Conservation (phyloP, 2,888 invertebrate species). For the Andrena hattorfiana region DNA sequence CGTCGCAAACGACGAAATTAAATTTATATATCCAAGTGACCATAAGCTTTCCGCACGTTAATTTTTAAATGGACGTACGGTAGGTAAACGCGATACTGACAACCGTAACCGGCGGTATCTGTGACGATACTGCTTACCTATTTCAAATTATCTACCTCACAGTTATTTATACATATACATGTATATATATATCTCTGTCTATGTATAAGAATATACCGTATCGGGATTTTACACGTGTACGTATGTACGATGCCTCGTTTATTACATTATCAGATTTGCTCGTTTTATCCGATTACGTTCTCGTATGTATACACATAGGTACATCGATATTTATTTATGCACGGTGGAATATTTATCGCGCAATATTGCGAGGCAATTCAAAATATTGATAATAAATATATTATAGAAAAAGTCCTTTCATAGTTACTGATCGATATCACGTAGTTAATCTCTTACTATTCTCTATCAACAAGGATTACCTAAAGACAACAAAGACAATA, state of each 20-base stretch:
- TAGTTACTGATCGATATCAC: too few species aligned
- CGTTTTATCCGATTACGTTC: constrained; percentile 19
- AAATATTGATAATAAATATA: constrained; percentile 10
- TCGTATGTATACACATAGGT: constrained; percentile 14
- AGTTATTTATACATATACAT: constrained; percentile 9
- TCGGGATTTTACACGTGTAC: background rate
- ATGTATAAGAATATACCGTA: background rate
- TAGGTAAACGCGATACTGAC: constrained; percentile 4
- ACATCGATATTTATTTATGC: constrained; percentile 21
- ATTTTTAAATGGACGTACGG: constrained; percentile 16
- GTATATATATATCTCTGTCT: background rate
- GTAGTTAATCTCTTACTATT: constrained; percentile 7
- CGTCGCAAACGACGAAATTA: background rate
- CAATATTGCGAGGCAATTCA: constrained; percentile 9
- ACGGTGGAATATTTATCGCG: constrained; percentile 5
- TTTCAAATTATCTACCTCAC: constrained; percentile 48
- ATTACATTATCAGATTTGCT: constrained; percentile 34
- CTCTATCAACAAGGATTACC: background rate
- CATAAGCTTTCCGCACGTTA: background rate
- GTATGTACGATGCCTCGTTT: constrained; percentile 9
- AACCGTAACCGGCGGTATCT: constrained; percentile 29
- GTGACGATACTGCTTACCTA: constrained; percentile 35
- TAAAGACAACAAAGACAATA: background rate
- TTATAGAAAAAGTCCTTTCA: too few species aligned
- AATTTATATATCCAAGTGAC: constrained; percentile 11